A percentile compares a stretch with the other conserved stretches of the same genome.
phyloP scores from a whole-genome alignment of 2,888 invertebrate genomes.

The Muschampia plurimacula region DNA sequence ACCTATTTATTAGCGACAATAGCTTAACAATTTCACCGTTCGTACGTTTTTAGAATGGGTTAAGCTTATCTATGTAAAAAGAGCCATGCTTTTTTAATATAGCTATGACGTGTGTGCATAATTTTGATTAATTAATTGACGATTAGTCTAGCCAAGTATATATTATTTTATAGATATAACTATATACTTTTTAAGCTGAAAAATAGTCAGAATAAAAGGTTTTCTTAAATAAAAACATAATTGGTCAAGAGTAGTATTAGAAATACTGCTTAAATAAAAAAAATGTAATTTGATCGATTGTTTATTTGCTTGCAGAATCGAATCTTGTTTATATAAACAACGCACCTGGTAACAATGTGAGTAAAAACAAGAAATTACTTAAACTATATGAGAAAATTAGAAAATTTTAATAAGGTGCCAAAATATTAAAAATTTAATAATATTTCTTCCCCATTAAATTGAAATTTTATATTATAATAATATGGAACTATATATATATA shows the following conservation, averaged over 20 bases:
- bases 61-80: no score
- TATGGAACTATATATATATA: no score
- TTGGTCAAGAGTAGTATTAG: conserved; percentile 8
- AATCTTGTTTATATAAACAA: conserved; percentile 41
- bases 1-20: no score
- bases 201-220: background rate
- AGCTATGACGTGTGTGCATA: no score
- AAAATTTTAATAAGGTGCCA: conserved; percentile 27
- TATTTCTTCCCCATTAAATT: background rate
- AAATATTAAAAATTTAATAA: background rate
- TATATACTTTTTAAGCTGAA: background rate
- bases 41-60: no score
- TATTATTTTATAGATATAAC: background rate
- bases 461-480: background rate
- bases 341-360: conserved; percentile 41
- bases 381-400: conserved; percentile 22
- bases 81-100: no score
- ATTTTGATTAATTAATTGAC: no score
- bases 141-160: no score
- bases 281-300: conserved; percentile 34
- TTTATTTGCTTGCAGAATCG: conserved; percentile 41
- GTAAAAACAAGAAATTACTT: conserved; percentile 32
- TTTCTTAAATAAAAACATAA: background rate
- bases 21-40: no score
- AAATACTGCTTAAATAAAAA: background rate